Evolutionary conservation across 2,888 invertebrate genomes (phyloP).

Genomic region (Melanargia galathea): DNA sequence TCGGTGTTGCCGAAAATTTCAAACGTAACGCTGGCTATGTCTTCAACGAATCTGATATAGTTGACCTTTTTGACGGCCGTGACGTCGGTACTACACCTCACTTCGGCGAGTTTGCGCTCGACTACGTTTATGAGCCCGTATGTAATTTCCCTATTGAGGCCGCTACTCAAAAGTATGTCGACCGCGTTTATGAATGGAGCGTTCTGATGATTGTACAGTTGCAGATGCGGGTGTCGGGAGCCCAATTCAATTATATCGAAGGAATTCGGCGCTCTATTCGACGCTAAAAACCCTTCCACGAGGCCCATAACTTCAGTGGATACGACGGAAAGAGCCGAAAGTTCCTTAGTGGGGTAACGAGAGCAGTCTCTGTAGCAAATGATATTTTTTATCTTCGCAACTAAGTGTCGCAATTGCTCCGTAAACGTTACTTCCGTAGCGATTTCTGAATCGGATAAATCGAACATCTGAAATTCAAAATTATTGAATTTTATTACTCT

Average conservation of each 20-base stretch:
- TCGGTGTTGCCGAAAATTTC: slow-evolving; percentile 77
- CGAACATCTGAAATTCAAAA: slow-evolving; percentile 83
- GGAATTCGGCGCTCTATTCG: slow-evolving; percentile 74
- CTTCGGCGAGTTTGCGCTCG: slow-evolving; percentile 76
- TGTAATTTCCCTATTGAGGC: slow-evolving; percentile 76
- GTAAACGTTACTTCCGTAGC: slow-evolving; percentile 87
- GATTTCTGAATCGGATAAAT: slow-evolving; percentile 84
- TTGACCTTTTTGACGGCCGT: slow-evolving; percentile 73
- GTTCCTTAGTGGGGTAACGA: slow-evolving; percentile 75
- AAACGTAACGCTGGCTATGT: slow-evolving; percentile 74
- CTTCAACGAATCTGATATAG: slow-evolving; percentile 75
- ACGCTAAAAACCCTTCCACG: slow-evolving; percentile 82
- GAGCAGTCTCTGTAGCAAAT: slow-evolving; percentile 72
- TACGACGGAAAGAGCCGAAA: slow-evolving; percentile 82
- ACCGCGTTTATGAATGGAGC: slow-evolving; percentile 77
- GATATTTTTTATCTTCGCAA: slow-evolving; percentile 77
- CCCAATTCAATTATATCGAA: slow-evolving; percentile 75
- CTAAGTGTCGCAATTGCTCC: slow-evolving; percentile 82
- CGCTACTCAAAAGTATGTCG: slow-evolving; percentile 74
- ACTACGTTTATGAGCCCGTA: slow-evolving; percentile 78
- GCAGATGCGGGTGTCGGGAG: slow-evolving; percentile 71
- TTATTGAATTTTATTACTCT: slow-evolving; percentile 3
- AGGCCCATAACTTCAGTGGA: slow-evolving; percentile 83
- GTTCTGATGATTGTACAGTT: slow-evolving; percentile 75
- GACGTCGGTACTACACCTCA: slow-evolving; percentile 67